Evolutionary conservation across 2,888 invertebrate genomes (phyloP).

Genomic region (Tipula vernalis): DNA sequence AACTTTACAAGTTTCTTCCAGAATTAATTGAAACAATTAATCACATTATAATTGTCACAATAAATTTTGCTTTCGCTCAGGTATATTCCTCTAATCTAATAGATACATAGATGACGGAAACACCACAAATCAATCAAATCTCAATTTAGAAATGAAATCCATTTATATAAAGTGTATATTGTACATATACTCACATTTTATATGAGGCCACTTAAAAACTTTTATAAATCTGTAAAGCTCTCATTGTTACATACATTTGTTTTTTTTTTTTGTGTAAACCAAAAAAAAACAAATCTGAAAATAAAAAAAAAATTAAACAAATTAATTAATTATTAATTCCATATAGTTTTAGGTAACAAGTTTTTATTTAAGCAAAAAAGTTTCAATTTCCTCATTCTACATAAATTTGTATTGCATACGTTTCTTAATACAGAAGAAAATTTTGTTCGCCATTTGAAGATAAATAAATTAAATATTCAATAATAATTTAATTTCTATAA

Average conservation of each 20-base stretch:
- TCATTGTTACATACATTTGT: neutral
- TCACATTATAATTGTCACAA: neutral
- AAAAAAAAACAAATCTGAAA: neutral
- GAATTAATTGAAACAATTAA: neutral
- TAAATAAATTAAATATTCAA: neutral
- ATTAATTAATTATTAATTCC: neutral
- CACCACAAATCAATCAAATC: neutral
- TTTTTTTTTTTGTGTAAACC: too few relatives aligned
- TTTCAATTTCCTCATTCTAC: neutral
- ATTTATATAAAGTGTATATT: neutral
- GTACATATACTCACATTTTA: neutral
- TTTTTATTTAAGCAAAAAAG: neutral
- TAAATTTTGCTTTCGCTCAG: neutral
- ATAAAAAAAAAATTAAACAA: neutral
- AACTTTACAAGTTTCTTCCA: neutral
- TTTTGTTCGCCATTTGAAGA: neutral
- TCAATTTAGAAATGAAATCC: neutral
- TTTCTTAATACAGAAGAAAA: neutral
- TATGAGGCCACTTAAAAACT: neutral
- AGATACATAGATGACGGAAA: neutral
- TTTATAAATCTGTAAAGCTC: neutral
- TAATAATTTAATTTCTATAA: neutral
- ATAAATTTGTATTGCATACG: neutral
- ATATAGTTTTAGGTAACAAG: neutral
- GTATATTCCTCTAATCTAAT: neutral